Evolutionary conservation across 2,797 vertebrate genomes (phyloP).

Genomic region (Acanthiza pusilla): DNA sequence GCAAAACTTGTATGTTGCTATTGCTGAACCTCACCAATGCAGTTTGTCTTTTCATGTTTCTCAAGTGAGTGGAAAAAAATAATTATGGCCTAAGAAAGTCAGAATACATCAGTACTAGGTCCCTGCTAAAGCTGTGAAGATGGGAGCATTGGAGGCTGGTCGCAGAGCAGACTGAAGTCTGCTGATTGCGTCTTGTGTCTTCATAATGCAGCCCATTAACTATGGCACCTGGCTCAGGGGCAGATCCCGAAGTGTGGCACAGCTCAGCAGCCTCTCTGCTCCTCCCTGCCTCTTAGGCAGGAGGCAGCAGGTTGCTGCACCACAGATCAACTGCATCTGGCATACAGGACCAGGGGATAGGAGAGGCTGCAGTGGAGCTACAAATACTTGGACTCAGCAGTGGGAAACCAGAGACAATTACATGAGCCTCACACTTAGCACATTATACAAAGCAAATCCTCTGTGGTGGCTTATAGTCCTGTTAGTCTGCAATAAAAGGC

Average conservation of each 20-base stretch:
- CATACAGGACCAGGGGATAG: background rate
- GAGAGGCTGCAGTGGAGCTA: background rate
- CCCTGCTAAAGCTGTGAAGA: background rate
- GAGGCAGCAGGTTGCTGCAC: background rate
- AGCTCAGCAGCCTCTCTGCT: background rate
- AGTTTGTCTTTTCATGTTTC: background rate
- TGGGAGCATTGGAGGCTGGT: background rate
- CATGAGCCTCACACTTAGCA: background rate
- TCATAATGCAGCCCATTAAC: background rate
- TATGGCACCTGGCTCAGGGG: background rate
- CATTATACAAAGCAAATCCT: background rate
- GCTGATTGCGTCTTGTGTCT: background rate
- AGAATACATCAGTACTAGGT: background rate
- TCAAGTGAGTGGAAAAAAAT: background rate
- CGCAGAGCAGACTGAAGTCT: background rate
- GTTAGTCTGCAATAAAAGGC: background rate
- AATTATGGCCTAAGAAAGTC: background rate
- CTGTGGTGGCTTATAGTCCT: background rate
- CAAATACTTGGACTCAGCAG: background rate
- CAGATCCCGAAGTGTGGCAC: background rate
- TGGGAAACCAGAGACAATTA: background rate
- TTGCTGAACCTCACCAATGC: background rate
- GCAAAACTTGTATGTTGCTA: background rate
- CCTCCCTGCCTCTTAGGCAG: background rate
- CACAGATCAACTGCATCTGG: background rate